Conservation (phyloP, 2,797 vertebrate genomes). For the Gila robusta region DNA sequence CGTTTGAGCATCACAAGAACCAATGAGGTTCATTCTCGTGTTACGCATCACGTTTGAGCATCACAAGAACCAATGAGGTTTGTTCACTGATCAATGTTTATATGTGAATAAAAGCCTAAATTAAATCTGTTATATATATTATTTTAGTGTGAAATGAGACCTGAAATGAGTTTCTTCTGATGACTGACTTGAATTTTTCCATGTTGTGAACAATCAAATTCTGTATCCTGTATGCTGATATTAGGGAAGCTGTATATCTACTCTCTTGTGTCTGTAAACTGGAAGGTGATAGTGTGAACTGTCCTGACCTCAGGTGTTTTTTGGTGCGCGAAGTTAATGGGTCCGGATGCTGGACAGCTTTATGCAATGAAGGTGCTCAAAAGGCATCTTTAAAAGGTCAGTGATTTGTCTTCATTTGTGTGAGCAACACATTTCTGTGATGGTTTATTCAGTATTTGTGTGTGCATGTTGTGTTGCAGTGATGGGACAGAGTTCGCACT, state of each 20-base stretch:
- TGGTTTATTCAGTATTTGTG: conserved; percentile 5
- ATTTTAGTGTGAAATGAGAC: background rate
- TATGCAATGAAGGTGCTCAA: conserved; percentile 99
- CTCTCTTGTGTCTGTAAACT: background rate
- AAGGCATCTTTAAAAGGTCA: conserved; percentile 99
- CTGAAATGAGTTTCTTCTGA: too few species aligned
- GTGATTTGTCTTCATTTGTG: background rate
- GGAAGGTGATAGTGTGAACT: conserved; percentile 4
- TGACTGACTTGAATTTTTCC: background rate
- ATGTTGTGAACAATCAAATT: background rate
- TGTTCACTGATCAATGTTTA: too few species aligned
- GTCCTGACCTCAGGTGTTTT: conserved; percentile 85
- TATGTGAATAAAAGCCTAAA: too few species aligned
- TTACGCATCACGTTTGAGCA: too few species aligned
- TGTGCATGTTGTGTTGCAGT: conserved; percentile 75
- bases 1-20: too few species aligned
- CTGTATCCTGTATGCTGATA: background rate
- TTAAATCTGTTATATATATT: too few species aligned
- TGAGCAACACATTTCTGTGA: background rate
- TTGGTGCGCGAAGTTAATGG: conserved; percentile 94
- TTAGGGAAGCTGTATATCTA: background rate
- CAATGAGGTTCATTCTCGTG: too few species aligned
- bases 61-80: too few species aligned
- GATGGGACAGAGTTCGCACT: conserved; percentile 95
- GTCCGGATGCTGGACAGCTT: conserved; percentile 95